These are phyloP conservation scores for Ellobium chinense DNA, from an alignment of 2,888 invertebrate species.

Conservation along the genomic window DNA sequence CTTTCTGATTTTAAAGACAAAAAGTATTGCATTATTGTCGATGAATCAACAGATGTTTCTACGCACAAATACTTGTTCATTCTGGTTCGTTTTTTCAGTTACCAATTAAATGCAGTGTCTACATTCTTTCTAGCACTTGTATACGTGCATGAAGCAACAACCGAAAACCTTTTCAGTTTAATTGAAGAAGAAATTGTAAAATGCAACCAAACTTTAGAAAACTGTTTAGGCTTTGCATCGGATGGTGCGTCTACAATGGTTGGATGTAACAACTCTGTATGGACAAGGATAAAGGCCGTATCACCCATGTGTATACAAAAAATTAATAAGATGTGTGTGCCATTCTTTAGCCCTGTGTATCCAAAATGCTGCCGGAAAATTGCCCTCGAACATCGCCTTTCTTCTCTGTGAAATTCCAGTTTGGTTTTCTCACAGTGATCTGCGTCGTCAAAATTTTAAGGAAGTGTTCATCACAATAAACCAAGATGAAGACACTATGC, in stretches of 20 bases:
- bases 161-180: not conserved
- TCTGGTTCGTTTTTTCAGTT: not conserved
- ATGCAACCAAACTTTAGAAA: not conserved
- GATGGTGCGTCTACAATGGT: constrained; percentile 36
- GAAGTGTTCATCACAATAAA: not conserved
- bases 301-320: constrained; percentile 25
- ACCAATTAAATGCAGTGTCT: not conserved
- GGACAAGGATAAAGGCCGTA: constrained; percentile 18
- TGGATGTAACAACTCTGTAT: constrained; percentile 9
- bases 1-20: not conserved
- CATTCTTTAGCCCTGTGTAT: constrained; percentile 25
- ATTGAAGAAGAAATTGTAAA: constrained; percentile 5
- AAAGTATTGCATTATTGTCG: not conserved
- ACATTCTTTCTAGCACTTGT: constrained; percentile 10
- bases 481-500: not conserved
- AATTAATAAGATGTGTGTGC: constrained; percentile 19
- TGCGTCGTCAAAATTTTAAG: not conserved
- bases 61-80: not conserved
- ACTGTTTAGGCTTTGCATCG: constrained; percentile 5
- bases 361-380: constrained; percentile 5
- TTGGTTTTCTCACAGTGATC: constrained; percentile 20
- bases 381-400: constrained; percentile 22
- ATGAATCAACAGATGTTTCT: constrained; percentile 8
- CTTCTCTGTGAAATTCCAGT: constrained; percentile 10
- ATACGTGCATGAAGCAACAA: not conserved